These are phyloP conservation scores for Trilocha varians DNA, from an alignment of 2,888 invertebrate species.

Conservation along the genomic window DNA sequence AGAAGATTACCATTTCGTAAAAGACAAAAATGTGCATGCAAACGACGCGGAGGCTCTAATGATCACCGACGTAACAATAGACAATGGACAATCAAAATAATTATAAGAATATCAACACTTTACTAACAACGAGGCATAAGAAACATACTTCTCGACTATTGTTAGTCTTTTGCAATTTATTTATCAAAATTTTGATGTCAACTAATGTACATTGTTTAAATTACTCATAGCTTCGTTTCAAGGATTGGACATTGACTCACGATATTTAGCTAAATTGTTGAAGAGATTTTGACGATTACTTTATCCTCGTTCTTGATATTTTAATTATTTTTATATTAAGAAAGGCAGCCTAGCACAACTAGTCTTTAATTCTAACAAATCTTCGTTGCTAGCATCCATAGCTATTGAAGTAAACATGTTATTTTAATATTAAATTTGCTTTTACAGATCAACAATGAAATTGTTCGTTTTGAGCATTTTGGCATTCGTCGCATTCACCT, in stretches of 20 bases:
- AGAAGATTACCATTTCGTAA: neutral
- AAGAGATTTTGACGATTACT: too few relatives aligned
- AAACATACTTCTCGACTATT: conserved; percentile 19
- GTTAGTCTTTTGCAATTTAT: conserved; percentile 10
- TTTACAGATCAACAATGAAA: conserved; percentile 54
- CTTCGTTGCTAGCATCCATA: too few relatives aligned
- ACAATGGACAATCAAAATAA: conserved; percentile 48
- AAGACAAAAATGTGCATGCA: conserved; percentile 10
- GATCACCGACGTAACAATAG: conserved; percentile 26
- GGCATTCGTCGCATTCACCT: conserved; percentile 38
- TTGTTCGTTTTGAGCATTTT: conserved; percentile 44
- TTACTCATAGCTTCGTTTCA: neutral
- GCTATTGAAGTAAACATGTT: too few relatives aligned
- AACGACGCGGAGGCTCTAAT: neutral
- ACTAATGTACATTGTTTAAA: neutral
- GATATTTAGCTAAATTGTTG: too few relatives aligned
- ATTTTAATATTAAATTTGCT: too few relatives aligned
- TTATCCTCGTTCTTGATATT: too few relatives aligned
- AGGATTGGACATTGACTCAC: too few relatives aligned
- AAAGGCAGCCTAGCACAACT: too few relatives aligned
- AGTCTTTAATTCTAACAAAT: too few relatives aligned
- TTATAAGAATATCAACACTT: conserved; percentile 21
- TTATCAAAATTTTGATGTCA: conserved; percentile 2
- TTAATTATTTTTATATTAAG: too few relatives aligned
- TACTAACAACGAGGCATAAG: conserved; percentile 9